Base-by-base conservation (phyloP, 2,888 invertebrate species). In the Myopa testacea region DNA sequence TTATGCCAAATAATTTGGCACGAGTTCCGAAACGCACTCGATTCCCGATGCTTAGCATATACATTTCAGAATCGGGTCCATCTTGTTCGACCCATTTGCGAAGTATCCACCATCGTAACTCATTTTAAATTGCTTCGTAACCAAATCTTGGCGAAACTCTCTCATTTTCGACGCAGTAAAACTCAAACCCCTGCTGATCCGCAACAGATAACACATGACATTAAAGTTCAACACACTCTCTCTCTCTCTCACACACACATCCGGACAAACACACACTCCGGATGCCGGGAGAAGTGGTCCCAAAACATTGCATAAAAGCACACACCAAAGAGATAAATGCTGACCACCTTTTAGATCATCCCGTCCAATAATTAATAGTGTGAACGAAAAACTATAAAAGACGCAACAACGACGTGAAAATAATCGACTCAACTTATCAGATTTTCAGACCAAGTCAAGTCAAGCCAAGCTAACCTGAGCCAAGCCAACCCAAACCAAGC, bases 171-270 rank as follows among this genome's bases (percentile, higher is more conserved):
- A 26, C 14, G 19, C 63, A 73, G 37, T 63, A 63, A 65, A 65
- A 65, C 16, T 38, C 34, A 37, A 65, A 83, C 84, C 82, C 78
- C 78, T 79, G 84, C 84, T 85, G 87, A 87, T 87, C 40, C 60
- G 34, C 85, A 84, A 85, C 87, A 84, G 87, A 87, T 87, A 87
- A 87, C 87, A 87, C 86, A 87, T 87, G 83, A 87, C 87, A 87
- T 87, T 87, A 85, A 87, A 85, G 85, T 83, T 83, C 82, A 81
- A 76, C 68, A 78, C 78, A 62, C 70, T 67, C 26, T 26, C 26
- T 26, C 26, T 26, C 26, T 26, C 26, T 26, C 26, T 1, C 26
- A 74, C 78, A 52, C 65, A 74, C 50, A 72, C 70, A 68, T 58
- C 19, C 62, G 37, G 34, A 55, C 19, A 19, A 5, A 70, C 7